Conservation (phyloP, 2,888 invertebrate genomes). For the Trileptium ribeirensis region DNA sequence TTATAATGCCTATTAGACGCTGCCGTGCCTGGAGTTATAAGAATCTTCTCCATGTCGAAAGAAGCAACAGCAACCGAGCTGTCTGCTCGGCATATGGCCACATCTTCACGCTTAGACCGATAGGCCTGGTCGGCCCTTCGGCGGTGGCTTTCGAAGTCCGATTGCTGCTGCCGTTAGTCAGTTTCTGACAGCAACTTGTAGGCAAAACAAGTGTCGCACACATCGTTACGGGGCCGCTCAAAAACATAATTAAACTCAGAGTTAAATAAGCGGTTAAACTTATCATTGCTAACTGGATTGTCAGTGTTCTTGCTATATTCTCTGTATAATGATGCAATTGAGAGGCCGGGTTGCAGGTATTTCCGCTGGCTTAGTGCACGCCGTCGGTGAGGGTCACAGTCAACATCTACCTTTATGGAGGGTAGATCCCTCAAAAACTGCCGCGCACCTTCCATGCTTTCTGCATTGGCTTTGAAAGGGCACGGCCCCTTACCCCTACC, state of each 20-base stretch:
- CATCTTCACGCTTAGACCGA: background rate
- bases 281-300: background rate
- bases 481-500: background rate
- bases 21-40: background rate
- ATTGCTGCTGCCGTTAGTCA: background rate
- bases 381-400: background rate
- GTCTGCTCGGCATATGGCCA: background rate
- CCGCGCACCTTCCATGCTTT: background rate
- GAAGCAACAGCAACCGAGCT: background rate
- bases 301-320: background rate
- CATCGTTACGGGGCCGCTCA: background rate
- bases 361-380: background rate
- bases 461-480: background rate
- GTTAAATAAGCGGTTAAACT: background rate
- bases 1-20: slow-evolving; percentile 6
- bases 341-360: background rate
- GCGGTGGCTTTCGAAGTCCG: background rate
- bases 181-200: background rate
- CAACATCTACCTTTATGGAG: background rate
- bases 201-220: background rate
- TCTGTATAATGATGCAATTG: background rate
- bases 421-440: background rate
- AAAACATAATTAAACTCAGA: background rate
- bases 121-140: background rate
- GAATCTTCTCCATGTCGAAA: background rate